Conservation (phyloP, 2,888 invertebrate genomes). For the Andrena trimmerana region DNA sequence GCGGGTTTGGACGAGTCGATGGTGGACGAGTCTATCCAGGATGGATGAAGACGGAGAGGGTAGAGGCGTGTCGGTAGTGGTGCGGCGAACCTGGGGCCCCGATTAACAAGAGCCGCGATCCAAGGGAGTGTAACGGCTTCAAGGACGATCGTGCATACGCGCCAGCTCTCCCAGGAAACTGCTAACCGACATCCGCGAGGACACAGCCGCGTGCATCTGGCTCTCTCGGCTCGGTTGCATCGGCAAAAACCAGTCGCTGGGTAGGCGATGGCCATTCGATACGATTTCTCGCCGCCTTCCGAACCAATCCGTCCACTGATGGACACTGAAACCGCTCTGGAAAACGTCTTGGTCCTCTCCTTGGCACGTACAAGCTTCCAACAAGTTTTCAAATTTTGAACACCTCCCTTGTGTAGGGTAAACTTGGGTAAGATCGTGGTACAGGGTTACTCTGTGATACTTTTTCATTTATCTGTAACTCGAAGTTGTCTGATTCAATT, state of each 20-base stretch:
- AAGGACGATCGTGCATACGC: constrained; percentile 77
- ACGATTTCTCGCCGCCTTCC: constrained; percentile 51
- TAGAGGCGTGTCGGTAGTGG: constrained; percentile 77
- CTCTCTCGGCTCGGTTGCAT: constrained; percentile 57
- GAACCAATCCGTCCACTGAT: constrained; percentile 36
- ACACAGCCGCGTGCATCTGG: constrained; percentile 70
- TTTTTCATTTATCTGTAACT: too few relatives aligned
- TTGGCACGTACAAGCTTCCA: background rate
- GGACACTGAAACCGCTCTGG: constrained; percentile 16
- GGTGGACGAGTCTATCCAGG: constrained; percentile 3
- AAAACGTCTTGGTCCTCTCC: constrained; percentile 9
- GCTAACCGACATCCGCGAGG: constrained; percentile 80
- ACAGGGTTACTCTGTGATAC: too few relatives aligned
- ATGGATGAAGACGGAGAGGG: constrained; percentile 33
- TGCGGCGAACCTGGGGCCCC: constrained; percentile 69
- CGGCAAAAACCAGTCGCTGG: constrained; percentile 70
- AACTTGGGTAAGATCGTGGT: too few relatives aligned
- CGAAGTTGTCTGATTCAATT: too few relatives aligned
- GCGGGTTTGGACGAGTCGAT: background rate
- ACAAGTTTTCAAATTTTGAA: background rate
- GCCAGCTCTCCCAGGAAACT: constrained; percentile 82
- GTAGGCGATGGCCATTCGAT: constrained; percentile 53
- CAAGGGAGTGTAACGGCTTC: constrained; percentile 80
- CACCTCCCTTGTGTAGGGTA: background rate
- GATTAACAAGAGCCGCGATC: constrained; percentile 69